A percentile compares a stretch with the other conserved stretches of the same genome.
These are phyloP conservation scores for Hipposideros armiger DNA, from an alignment of 2,113 vertebrate species.

Conservation along the genomic window DNA sequence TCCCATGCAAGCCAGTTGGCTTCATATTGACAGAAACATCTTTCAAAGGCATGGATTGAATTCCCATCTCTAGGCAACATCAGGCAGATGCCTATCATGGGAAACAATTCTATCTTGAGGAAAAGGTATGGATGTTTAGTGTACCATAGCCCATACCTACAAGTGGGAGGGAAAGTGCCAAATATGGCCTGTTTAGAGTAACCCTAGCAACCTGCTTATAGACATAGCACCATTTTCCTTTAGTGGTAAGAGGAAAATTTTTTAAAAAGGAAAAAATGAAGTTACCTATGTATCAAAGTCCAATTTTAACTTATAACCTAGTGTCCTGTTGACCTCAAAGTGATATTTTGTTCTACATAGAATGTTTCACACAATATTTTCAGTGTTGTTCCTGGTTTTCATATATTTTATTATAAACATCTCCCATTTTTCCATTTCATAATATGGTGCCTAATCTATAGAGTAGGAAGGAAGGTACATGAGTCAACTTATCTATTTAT, in stretches of 20 bases:
- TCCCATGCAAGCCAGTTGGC: not conserved
- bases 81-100: not conserved
- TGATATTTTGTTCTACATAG: not conserved
- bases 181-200: not conserved
- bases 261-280: not conserved
- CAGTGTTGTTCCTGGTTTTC: not conserved
- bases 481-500: not conserved
- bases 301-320: not conserved
- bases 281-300: not conserved
- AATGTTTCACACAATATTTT: not conserved
- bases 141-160: not conserved
- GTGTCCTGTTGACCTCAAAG: not conserved
- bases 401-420: not conserved
- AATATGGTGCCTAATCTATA: not conserved
- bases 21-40: slow-evolving; percentile 15
- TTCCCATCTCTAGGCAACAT: slow-evolving; percentile 26
- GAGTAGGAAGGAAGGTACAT: not conserved
- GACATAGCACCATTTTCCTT: not conserved
- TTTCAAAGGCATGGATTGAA: slow-evolving; percentile 50
- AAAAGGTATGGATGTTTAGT: not conserved
- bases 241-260: not conserved
- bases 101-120: not conserved
- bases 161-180: not conserved
- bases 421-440: slow-evolving; percentile 4
- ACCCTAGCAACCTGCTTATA: not conserved